These are phyloP conservation scores for Pterocles burchelli DNA, from an alignment of 2,113 vertebrate genomes.

Conservation along the genomic window DNA sequence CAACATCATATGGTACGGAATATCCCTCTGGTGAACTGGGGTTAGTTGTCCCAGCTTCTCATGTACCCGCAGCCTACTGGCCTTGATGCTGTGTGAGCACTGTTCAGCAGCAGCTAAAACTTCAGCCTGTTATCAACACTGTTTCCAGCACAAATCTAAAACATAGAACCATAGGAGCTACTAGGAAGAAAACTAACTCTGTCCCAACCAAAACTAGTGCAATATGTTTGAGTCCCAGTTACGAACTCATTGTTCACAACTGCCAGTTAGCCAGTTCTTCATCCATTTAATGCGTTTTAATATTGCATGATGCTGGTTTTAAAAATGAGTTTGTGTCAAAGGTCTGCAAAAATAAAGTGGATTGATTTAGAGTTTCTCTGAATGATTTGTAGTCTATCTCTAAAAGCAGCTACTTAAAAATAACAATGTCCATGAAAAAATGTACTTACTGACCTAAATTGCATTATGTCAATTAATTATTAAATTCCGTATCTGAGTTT, in stretches of 20 bases:
- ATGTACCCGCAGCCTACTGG: background rate
- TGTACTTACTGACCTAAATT: background rate
- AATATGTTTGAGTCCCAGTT: background rate
- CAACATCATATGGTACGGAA: accelerated
- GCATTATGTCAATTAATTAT: background rate
- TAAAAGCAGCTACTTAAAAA: background rate
- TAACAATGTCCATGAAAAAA: background rate
- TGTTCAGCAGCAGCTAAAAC: background rate
- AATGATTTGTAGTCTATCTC: background rate
- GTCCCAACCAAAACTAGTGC: background rate
- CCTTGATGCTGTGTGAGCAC: background rate
- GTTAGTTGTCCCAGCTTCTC: background rate
- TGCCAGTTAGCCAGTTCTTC: background rate
- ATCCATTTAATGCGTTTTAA: background rate
- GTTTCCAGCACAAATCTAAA: background rate
- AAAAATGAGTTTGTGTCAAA: background rate
- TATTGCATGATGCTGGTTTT: background rate
- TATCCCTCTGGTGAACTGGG: background rate
- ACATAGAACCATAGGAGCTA: background rate
- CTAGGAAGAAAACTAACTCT: background rate
- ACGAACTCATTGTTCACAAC: background rate
- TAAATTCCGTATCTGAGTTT: background rate
- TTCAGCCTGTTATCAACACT: background rate
- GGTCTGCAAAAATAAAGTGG: background rate
- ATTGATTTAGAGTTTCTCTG: background rate